A percentile compares a stretch with the other conserved stretches of the same genome.
phyloP scores from a whole-genome alignment of 2,797 vertebrate species.

The Typhlichthys subterraneus region DNA sequence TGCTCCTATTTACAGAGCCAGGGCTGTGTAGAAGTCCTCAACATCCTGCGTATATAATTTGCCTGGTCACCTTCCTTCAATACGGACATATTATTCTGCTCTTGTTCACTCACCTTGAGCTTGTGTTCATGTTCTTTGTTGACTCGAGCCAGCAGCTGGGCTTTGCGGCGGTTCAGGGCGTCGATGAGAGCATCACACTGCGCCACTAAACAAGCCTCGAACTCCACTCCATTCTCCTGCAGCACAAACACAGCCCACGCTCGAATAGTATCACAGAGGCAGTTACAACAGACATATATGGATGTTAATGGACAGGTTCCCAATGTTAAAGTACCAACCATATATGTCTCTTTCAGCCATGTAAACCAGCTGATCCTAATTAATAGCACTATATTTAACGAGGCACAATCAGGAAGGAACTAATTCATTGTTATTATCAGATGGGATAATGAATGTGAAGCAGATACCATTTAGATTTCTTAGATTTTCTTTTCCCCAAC shows the following conservation, averaged over 20 bases:
- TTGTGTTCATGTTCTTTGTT: slow-evolving; percentile 98
- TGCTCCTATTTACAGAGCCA: no score
- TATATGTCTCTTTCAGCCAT: no score
- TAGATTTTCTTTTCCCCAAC: no score
- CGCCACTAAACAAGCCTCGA: slow-evolving; percentile 95
- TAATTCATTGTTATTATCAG: no score
- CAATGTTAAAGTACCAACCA: neutral
- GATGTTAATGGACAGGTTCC: neutral
- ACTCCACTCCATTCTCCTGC: slow-evolving; percentile 97
- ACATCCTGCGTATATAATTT: no score
- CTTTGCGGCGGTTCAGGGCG: slow-evolving; percentile 94
- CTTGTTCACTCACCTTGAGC: slow-evolving; percentile 83
- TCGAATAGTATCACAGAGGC: slow-evolving; percentile 1
- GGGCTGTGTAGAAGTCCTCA: no score
- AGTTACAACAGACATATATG: neutral
- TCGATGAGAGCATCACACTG: slow-evolving; percentile 98
- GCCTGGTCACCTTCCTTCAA: no score
- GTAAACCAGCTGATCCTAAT: neutral
- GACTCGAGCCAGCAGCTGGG: slow-evolving; percentile 90
- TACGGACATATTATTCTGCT: no score
- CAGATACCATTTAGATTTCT: neutral
- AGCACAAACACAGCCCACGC: slow-evolving; percentile 21
- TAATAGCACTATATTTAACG: neutral
- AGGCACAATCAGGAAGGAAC: no score
- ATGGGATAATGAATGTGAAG: neutral